Percentiles rank a stretch among this genome's conserved stretches.
phyloP scores from a whole-genome alignment of 2,888 invertebrate genomes.

The Drepanosiphum platanoidis region DNA sequence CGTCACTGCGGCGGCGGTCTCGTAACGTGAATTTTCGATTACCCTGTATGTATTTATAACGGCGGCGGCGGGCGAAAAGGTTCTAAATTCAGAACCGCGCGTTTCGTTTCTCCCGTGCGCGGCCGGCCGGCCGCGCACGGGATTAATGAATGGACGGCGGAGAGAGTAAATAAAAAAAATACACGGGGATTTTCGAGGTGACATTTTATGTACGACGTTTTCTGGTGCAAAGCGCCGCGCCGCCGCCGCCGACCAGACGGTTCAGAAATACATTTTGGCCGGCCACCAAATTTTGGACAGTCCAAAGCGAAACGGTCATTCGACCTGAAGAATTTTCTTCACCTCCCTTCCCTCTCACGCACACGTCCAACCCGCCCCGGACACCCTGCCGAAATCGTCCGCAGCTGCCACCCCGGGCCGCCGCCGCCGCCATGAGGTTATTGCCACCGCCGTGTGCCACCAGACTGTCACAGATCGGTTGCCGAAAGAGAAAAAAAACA shows the following conservation, averaged over 20 bases:
- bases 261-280: conserved; percentile 60
- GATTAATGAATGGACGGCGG: conserved; percentile 4
- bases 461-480: conserved; percentile 41
- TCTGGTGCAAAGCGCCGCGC: conserved; percentile 24
- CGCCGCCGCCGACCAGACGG: conserved; percentile 35
- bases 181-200: conserved; percentile 48
- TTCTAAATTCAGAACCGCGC: not conserved
- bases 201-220: conserved; percentile 36
- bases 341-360: not conserved
- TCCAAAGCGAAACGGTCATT: conserved; percentile 58
- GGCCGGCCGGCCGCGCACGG: too few species aligned
- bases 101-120: not conserved
- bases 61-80: not conserved
- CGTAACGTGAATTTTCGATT: too few species aligned
- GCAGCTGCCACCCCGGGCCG: not conserved
- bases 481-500: not conserved
- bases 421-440: conserved; percentile 4
- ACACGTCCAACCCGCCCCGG: not conserved
- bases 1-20: too few species aligned
- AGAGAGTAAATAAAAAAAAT: not conserved
- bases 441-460: conserved; percentile 6
- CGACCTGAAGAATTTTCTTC: conserved; percentile 58
- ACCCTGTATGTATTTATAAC: too few species aligned
- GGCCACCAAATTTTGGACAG: conserved; percentile 54
- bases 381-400: not conserved